Evolutionary conservation across 2,113 vertebrate genomes (phyloP), one percentile per base, ranked within the genome.

Genomic region (Solea senegalensis): DNA sequence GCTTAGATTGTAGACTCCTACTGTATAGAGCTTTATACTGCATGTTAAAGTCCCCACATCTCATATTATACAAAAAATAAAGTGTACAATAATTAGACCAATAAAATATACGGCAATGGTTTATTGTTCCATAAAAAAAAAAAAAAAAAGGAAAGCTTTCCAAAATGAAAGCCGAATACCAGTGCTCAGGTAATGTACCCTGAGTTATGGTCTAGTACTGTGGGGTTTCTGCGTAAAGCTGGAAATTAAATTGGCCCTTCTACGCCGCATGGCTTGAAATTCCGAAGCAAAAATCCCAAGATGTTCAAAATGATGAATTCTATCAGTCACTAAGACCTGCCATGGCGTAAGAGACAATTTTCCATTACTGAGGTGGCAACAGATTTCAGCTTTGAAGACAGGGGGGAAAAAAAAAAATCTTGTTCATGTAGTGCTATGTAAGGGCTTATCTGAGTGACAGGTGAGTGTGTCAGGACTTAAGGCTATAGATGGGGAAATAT

Each of bases 321-420:
- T 84, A 90, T 93, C 88, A 90, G 80, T 89, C 76, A 80, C 79
- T 86, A 84, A 90, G 82, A 84, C 86, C 80, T 82, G 67, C 71
- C 82, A 81, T 63, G 61, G 78, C 75, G 71, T 49, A 84, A 87
- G 80, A 93, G 83, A 92, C 85, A 89, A 85, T 89, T 91, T 92
- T 91, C 85, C 85, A 91, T 91, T 89, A 86, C 78, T 85, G 84
- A 81, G 87, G 84, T 85, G 89, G 84, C 81, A 88, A 82, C 79
- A 78, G 80, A 88, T 90, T 89, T 88, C 72, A 86, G 82, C 76
- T 87, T 76, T 75, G 82, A 85, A 86, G 49, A 81, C 70, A 83
- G 61, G 21, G 57, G 16, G 15, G 15, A 48, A 48, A 28, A 39
- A 16, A 16, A 40, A 64, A 66, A 76, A 80, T 13, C 50, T 15